Base-by-base conservation (phyloP, 92 coral and sea anemone species). In the Zoanthus solanderi region DNA sequence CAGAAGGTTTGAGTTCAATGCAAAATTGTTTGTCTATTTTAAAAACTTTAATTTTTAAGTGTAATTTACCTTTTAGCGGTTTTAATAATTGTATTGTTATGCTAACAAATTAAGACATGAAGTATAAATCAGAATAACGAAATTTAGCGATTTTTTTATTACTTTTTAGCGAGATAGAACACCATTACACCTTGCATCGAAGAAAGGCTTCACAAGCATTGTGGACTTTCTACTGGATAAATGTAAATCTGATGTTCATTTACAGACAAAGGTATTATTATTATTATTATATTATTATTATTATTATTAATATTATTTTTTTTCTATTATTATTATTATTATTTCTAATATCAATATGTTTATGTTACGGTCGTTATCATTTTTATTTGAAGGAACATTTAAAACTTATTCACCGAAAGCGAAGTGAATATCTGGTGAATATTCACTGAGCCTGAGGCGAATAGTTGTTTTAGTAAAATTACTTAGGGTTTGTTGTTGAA, bases 161-260 rank as follows among this genome's bases (percentile, higher is more conserved):
- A 11, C 54, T 18, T 56, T 79, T 30, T 80, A 97, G 99, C 89
- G 92, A 6, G 97, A 95, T 68, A 94, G 96, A 67, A 92, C 98
- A 1, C 98, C 99, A 7, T 82, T 97, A 37, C 96, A 93, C 54
- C 76, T 93, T 23, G 99, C 99, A 9, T 96, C 99, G 5, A 79
- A 77, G 72, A 88, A 91, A 42, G 99, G 98, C 3, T 93, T 90
- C 67, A 88, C 96, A 14, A 82, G 72, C 7, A 88, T 97, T 45
- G 96, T 97, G 44, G 90, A 93, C 47, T 95, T 91, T 89, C 95
- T 97, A 52, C 78, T 97, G 75, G 99, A 97, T 5, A 97, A 95
- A 83, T 92, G 90, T 79, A 95, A 95, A 81, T 95, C 92, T 15
- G 99, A 97, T 67, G 81, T 94, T 0, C 91, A 83, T 34, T 86